A percentile compares a stretch with the other conserved stretches of the same genome.
phyloP scores from a whole-genome alignment of 2,797 vertebrate species.

The Danio choprae region DNA sequence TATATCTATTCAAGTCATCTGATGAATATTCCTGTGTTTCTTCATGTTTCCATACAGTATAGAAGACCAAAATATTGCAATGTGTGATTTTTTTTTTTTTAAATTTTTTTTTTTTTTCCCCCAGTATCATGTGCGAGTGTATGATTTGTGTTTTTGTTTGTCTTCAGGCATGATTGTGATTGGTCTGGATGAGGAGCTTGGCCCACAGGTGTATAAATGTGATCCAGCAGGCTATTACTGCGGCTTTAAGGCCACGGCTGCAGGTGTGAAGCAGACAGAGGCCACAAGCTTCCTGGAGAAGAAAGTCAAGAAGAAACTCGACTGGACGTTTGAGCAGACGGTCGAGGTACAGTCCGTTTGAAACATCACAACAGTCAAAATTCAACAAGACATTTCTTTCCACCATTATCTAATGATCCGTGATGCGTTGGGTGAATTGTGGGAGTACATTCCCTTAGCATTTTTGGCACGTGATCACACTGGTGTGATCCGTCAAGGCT shows the following conservation, averaged over 20 bases:
- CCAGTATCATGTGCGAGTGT: neutral
- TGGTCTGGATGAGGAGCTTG: conserved; percentile 90
- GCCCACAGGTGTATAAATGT: conserved; percentile 96
- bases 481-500: too few species aligned
- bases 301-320: conserved; percentile 99
- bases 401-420: too few species aligned
- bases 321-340: conserved; percentile 96
- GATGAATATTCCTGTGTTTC: too few species aligned
- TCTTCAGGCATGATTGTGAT: conserved; percentile 95
- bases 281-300: conserved; percentile 99
- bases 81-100: too few species aligned
- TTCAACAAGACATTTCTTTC: neutral
- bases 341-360: conserved; percentile 83
- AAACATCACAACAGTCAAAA: neutral
- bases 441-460: too few species aligned
- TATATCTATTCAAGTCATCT: too few species aligned
- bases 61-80: too few species aligned
- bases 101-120: too few species aligned
- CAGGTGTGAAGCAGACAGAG: conserved; percentile 96
- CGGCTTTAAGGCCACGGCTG: conserved; percentile 96
- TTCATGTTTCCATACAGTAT: too few species aligned
- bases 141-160: neutral
- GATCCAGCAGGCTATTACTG: conserved; percentile 98
- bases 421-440: too few species aligned
- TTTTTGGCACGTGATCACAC: too few species aligned